Percentiles rank a stretch among this genome's conserved stretches.
These are phyloP conservation scores for Lamellibrachia luymesi DNA, from an alignment of 1,140 invertebrate species.

Conservation along the genomic window DNA sequence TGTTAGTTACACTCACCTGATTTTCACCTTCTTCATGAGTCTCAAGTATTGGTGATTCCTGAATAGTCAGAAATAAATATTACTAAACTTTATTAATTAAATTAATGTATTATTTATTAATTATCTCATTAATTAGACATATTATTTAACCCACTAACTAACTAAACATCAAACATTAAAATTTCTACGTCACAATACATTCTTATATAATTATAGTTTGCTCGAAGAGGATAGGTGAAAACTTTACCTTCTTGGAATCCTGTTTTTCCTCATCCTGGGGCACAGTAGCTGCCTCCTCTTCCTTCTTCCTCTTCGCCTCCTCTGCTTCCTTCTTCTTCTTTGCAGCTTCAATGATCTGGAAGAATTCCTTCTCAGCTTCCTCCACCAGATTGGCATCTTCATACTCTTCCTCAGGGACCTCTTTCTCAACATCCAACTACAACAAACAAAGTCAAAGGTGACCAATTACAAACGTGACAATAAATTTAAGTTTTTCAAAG, in stretches of 20 bases:
- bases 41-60: neutral
- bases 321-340: slow-evolving; percentile 17
- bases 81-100: neutral
- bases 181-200: too few species aligned
- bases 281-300: neutral
- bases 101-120: neutral
- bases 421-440: neutral
- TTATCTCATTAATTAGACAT: neutral
- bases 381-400: slow-evolving; percentile 11
- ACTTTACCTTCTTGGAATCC: neutral
- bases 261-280: slow-evolving; percentile 1
- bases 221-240: neutral
- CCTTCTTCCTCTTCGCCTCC: neutral
- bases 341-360: slow-evolving; percentile 12
- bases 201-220: too few species aligned
- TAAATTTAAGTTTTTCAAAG: too few species aligned
- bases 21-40: neutral
- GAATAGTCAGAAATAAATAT: neutral
- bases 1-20: neutral
- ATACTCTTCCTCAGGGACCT: neutral
- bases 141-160: neutral
- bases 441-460: neutral
- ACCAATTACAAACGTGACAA: neutral
- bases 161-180: neutral
- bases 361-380: slow-evolving; percentile 15